Evolutionary conservation across 2,797 vertebrate species (phyloP).

Genomic region (Glyptemys insculpta): DNA sequence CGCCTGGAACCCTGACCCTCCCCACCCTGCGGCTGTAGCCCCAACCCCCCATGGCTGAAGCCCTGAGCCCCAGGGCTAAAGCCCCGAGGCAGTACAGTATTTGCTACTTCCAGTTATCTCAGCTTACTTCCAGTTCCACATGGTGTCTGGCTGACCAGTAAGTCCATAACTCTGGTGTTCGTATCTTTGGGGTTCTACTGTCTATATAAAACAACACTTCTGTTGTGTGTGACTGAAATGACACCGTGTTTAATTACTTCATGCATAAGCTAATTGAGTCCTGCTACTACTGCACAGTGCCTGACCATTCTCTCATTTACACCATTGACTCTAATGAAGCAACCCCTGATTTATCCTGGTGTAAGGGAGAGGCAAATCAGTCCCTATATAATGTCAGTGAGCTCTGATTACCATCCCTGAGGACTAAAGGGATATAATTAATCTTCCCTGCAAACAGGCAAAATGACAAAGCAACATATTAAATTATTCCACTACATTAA

Average conservation of each 20-base stretch:
- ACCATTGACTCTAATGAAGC: background rate
- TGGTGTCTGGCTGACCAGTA: no score
- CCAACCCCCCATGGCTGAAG: no score
- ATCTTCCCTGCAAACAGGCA: background rate
- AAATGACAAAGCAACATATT: background rate
- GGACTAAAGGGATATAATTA: background rate
- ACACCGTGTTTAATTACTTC: fast-evolving
- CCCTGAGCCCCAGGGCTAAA: no score
- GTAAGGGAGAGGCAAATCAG: background rate
- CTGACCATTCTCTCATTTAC: fast-evolving
- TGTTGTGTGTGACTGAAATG: background rate
- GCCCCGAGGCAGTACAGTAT: no score
- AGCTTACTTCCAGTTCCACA: no score
- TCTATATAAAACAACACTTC: no score
- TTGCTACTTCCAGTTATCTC: no score
- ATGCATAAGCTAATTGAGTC: background rate
- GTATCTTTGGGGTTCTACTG: no score
- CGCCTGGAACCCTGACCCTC: no score
- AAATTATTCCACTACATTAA: background rate
- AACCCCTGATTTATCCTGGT: background rate
- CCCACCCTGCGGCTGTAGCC: no score
- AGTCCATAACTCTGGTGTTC: no score
- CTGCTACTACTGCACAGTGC: background rate
- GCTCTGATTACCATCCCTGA: background rate
- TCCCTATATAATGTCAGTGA: background rate